phyloP scores from a whole-genome alignment of 2,888 invertebrate species.

The Folsomia manolachei region DNA sequence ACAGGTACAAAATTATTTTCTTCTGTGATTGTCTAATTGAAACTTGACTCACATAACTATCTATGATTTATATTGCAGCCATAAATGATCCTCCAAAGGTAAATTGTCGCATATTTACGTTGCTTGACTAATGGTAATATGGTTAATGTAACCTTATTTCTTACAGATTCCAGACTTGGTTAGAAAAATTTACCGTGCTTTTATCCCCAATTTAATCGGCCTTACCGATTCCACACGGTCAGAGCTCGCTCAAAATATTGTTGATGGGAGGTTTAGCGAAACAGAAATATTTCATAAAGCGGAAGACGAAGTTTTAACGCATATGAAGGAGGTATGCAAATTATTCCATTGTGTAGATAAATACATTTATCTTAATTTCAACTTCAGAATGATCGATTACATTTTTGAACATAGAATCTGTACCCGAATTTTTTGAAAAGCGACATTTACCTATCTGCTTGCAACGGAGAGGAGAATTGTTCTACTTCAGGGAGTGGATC shows the following conservation, averaged over 20 bases:
- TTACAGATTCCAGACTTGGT: slow-evolving; percentile 72
- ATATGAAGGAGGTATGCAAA: slow-evolving; percentile 82
- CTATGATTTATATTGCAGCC: slow-evolving; percentile 7
- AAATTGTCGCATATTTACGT: too few species aligned
- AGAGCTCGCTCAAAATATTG: slow-evolving; percentile 71
- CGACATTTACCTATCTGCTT: slow-evolving; percentile 73
- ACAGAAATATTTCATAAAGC: slow-evolving; percentile 81
- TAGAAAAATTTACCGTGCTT: slow-evolving; percentile 61
- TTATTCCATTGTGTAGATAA: too few species aligned
- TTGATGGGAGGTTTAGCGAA: slow-evolving; percentile 62
- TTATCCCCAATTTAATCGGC: slow-evolving; percentile 69
- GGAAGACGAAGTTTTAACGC: slow-evolving; percentile 75
- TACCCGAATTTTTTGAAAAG: slow-evolving; percentile 91
- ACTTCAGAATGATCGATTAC: too few species aligned
- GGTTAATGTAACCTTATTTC: too few species aligned
- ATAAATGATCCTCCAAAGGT: slow-evolving; percentile 67
- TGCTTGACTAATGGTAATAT: too few species aligned
- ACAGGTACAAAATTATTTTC: slow-evolving; percentile 31
- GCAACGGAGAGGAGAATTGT: slow-evolving; percentile 31
- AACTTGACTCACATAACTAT: slow-evolving; percentile 29
- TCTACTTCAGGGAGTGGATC: slow-evolving; percentile 22
- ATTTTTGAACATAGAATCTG: too few species aligned
- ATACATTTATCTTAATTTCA: too few species aligned
- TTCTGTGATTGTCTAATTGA: slow-evolving; percentile 19
- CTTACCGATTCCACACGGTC: slow-evolving; percentile 77